These are phyloP conservation scores for Orthonevra nobilis DNA, from an alignment of 2,888 invertebrate genomes.

Conservation along the genomic window DNA sequence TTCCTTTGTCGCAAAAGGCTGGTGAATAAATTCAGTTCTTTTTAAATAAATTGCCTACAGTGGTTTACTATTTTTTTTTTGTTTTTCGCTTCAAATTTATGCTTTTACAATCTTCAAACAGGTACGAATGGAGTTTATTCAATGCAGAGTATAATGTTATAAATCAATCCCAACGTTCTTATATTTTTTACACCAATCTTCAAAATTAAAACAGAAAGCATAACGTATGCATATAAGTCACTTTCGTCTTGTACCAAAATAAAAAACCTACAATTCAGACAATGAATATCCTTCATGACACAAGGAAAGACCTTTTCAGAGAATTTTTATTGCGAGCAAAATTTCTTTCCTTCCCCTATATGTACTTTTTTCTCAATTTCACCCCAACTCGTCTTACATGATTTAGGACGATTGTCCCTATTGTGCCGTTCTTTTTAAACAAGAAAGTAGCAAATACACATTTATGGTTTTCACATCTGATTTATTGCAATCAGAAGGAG, in stretches of 20 bases:
- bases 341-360: slow-evolving; percentile 31
- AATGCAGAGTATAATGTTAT: background rate
- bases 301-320: background rate
- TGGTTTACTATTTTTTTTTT: too few relatives aligned
- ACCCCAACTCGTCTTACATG: slow-evolving; percentile 26
- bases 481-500: slow-evolving; percentile 64
- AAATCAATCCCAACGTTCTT: background rate
- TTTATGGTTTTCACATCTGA: slow-evolving; percentile 63
- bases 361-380: slow-evolving; percentile 16
- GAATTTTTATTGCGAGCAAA: slow-evolving; percentile 37
- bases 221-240: slow-evolving; percentile 34
- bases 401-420: slow-evolving; percentile 64
- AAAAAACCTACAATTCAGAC: slow-evolving; percentile 22
- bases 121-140: background rate
- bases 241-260: slow-evolving; percentile 20
- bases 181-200: slow-evolving; percentile 11
- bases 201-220: slow-evolving; percentile 28
- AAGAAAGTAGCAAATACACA: slow-evolving; percentile 64
- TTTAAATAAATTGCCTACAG: too few relatives aligned
- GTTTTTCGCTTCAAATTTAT: too few relatives aligned
- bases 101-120: too few relatives aligned
- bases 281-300: slow-evolving; percentile 25
- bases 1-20: background rate
- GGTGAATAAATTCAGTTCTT: too few relatives aligned
- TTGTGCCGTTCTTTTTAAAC: slow-evolving; percentile 62